These are phyloP conservation scores for Eutolmus rufibarbis DNA, from an alignment of 2,888 invertebrate species.

Conservation along the genomic window DNA sequence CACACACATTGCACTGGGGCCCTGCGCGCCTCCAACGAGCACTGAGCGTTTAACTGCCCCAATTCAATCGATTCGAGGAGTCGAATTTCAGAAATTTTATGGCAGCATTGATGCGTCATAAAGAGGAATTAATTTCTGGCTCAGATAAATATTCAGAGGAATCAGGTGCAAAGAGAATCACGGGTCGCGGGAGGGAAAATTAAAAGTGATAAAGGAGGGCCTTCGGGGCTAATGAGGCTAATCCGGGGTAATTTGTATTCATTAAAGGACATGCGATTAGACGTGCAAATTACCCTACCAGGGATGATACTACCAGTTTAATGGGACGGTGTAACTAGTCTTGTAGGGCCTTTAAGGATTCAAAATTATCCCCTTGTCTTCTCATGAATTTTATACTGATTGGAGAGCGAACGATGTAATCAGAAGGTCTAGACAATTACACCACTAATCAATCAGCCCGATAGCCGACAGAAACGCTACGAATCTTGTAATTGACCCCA, in stretches of 20 bases:
- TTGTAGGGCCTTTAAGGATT: background rate
- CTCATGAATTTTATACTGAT: background rate
- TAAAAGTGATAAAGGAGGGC: background rate
- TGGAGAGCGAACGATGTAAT: background rate
- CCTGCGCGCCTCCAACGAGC: background rate
- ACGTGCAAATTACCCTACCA: background rate
- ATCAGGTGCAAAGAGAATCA: background rate
- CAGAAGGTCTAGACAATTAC: background rate
- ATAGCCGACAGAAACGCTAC: background rate
- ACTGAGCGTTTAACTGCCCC: background rate
- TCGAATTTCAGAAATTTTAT: background rate
- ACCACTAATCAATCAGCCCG: background rate
- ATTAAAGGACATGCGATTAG: background rate
- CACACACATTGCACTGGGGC: background rate
- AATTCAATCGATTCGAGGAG: background rate
- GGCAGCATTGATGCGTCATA: background rate
- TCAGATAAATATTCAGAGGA: background rate
- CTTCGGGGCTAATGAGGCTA: background rate
- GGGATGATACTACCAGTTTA: background rate
- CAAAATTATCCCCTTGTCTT: background rate
- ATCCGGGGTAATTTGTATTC: background rate
- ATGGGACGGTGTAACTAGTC: background rate
- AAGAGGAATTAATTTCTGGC: background rate
- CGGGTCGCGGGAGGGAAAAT: background rate
- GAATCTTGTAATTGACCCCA: background rate